Evolutionary conservation across 2,797 vertebrate genomes (phyloP).

Genomic region (Gambelia wislizenii): DNA sequence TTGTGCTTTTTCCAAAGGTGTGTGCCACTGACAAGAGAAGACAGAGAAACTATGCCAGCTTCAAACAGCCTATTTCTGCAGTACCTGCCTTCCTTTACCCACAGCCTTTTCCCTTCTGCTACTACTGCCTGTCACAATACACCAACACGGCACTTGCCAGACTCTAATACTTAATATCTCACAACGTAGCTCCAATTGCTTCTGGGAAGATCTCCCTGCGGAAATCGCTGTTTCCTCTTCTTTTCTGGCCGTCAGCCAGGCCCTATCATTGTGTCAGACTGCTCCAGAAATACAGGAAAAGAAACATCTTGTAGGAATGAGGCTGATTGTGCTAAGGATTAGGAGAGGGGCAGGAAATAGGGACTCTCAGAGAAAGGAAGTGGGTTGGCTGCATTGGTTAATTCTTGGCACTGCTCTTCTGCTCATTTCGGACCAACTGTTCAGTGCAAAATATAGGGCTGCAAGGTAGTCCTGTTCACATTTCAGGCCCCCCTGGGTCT

Average conservation of each 20-base stretch:
- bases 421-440: neutral
- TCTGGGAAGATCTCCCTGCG: rapidly evolving
- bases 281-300: neutral
- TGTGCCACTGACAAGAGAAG: too few species aligned
- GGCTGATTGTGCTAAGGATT: too few species aligned
- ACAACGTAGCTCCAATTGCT: neutral
- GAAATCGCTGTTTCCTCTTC: rapidly evolving
- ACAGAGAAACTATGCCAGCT: too few species aligned
- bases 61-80: too few species aligned
- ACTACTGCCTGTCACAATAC: too few species aligned
- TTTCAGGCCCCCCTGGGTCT: neutral
- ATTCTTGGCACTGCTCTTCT: neutral
- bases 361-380: neutral
- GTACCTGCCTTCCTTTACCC: too few species aligned
- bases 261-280: neutral
- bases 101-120: too few species aligned
- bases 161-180: too few species aligned
- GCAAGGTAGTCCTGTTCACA: neutral
- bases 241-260: neutral
- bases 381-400: too few species aligned
- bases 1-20: too few species aligned
- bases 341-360: neutral
- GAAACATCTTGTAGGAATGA: neutral
- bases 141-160: too few species aligned
- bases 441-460: neutral